Evolutionary conservation across 2,888 invertebrate species (phyloP).

Genomic region (Apoderus coryli): DNA sequence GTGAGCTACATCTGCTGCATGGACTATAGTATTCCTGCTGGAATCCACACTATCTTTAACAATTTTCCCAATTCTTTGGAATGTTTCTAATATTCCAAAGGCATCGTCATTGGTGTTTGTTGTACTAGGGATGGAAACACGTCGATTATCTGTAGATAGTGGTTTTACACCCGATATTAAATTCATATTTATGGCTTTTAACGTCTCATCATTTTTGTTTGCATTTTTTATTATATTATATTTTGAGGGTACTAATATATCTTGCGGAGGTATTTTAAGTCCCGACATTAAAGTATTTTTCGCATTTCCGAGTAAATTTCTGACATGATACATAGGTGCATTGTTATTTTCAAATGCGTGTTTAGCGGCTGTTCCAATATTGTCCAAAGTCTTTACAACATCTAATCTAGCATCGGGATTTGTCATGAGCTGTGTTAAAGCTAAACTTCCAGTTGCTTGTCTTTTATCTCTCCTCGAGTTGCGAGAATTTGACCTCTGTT

Average conservation of each 20-base stretch:
- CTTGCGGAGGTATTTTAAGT: constrained; percentile 27
- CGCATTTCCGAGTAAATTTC: constrained; percentile 27
- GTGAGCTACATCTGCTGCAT: constrained; percentile 26
- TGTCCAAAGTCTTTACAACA: constrained; percentile 29
- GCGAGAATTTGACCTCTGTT: no score
- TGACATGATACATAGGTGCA: constrained; percentile 29
- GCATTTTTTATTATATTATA: constrained; percentile 26
- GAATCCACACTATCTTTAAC: constrained; percentile 27
- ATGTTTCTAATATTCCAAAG: constrained; percentile 19
- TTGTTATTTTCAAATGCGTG: constrained; percentile 28
- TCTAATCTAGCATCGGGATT: constrained; percentile 28
- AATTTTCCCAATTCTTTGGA: constrained; percentile 20
- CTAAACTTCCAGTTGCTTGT: constrained; percentile 2
- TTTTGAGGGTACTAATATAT: constrained; percentile 27
- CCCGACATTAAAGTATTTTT: constrained; percentile 28
- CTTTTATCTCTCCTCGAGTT: constrained; percentile 8
- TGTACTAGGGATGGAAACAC: constrained; percentile 5
- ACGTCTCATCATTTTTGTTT: constrained; percentile 7
- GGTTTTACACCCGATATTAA: constrained; percentile 10
- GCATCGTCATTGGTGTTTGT: constrained; percentile 10
- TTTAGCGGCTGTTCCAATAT: constrained; percentile 26
- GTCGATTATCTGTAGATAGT: constrained; percentile 10
- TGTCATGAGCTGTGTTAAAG: constrained; percentile 18
- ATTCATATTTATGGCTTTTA: constrained; percentile 15
- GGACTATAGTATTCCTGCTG: constrained; percentile 26